Evolutionary conservation across 2,113 vertebrate genomes (phyloP).

Genomic region (Chaenocephalus aceratus): DNA sequence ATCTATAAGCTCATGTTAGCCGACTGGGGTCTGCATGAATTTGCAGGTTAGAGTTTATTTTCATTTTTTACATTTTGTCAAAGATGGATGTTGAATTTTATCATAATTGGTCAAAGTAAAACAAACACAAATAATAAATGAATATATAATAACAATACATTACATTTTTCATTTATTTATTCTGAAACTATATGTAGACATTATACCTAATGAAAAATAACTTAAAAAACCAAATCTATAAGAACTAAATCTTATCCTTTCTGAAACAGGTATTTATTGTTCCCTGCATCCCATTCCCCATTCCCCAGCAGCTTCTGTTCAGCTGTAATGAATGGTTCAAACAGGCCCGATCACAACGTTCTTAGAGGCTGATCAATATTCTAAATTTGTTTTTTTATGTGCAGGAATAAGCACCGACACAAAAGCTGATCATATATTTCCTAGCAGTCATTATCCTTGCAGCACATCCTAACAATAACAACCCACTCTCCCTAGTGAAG

Average conservation of each 20-base stretch:
- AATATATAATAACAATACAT: constrained; percentile 85
- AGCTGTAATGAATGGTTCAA: background rate
- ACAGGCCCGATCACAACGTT: background rate
- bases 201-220: too few species aligned
- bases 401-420: background rate
- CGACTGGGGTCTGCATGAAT: too few species aligned
- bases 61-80: constrained; percentile 74
- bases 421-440: constrained; percentile 5
- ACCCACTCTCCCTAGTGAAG: constrained; percentile 38
- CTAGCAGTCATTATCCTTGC: constrained; percentile 2
- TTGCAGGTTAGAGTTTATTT: constrained; percentile 52
- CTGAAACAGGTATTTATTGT: too few species aligned
- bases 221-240: too few species aligned
- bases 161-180: constrained; percentile 26
- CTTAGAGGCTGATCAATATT: background rate
- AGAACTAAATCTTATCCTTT: too few species aligned
- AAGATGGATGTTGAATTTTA: constrained; percentile 75
- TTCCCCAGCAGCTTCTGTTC: background rate
- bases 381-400: background rate
- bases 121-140: constrained; percentile 70
- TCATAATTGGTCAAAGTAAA: constrained; percentile 80
- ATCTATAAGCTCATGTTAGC: too few species aligned
- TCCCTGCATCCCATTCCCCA: too few species aligned
- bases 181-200: too few species aligned
- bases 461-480: constrained; percentile 38